Evolutionary conservation across 2,797 vertebrate genomes (phyloP), one percentile per base, ranked within the genome.

Genomic region (Pseudochaenichthys georgianus): DNA sequence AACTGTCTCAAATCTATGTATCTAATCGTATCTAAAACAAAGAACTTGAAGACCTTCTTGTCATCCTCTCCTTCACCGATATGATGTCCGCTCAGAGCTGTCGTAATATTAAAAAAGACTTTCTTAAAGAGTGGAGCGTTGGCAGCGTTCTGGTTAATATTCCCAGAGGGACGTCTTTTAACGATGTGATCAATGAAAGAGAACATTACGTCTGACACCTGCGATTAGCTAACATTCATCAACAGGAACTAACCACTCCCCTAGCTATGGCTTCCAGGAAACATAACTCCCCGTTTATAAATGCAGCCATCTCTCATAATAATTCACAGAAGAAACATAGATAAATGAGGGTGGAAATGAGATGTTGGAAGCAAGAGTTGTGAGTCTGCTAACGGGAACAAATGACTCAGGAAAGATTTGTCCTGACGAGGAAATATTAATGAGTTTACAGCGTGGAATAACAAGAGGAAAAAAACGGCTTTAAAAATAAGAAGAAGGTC

Each of bases 151-250:
- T 76, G 81, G 82, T 83, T 86, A 86, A 87, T 87, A 82, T 83
- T 86, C 87, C 87, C 82, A 1, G 13, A 75, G 83, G 80, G 85
- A 86, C 65, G 74, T 85, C 69, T 76, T 84, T 86, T 85, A 88
- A 78, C 86, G 74, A 86, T 65, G 73, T 87, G 87, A 90, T 82
- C 51, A 75, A 90, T 83, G 87, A 83, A 58, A 5, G 62, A 46
- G 53, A 80, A 60, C 69, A 5, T 43, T 5, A 54, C n/a, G 31
- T 62, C 75, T 77, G 87, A 80, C 89, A 76, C 71, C 81, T 75
- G 78, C 76, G 76, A 88, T 90, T 87, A 88, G 81, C 89, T 16
- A 57, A 80, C 87, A 88, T 89, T 86, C 80, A 90, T 90, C 87
- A 89, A 67, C 76, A 46, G 69, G 57, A 75, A 69, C 71, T 66